Base-by-base conservation (phyloP, 2,113 vertebrate genomes). In the Octodon degus region DNA sequence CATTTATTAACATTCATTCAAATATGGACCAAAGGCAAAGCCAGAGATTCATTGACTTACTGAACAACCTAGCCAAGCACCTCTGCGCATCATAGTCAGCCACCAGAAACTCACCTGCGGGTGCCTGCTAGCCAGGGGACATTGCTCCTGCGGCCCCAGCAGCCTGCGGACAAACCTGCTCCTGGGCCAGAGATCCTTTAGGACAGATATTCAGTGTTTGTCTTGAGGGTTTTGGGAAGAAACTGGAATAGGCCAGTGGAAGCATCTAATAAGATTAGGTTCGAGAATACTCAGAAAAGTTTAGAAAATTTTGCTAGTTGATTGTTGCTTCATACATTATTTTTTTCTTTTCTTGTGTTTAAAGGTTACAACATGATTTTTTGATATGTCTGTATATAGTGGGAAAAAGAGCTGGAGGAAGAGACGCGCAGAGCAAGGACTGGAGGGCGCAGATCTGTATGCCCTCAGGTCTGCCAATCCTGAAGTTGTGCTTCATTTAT, bases 101-200 rank as follows among this genome's bases (percentile, higher is more conserved):
- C 90, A 96, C 34, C 37, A 91, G 30, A 85, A 97, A 96, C 32
- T 60, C 96, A 16, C 96, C 93, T 3, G 2, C 53, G 3, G 79
- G 95, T 63, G 81, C 96, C 79, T 97, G 95, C 27, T 86, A 53
- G 70, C 70, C 0, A 91, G 58, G 10, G 0, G 94, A 96, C 77
- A 74, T 1, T 85, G 95, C 70, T 76, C 13, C 60, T 12, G 7
- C 7, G 12, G 30, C 34, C 74, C 37, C 89, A 79, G 25, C 32
- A 55, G 0, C 47, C 91, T 90, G 37, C 34, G 4, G 22, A 3
- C 74, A 93, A 90, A 90, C 43, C 70, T 90, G 55, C 0, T 0
- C 2, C 3, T 2, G 34, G 32, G 16, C 43, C 30, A 4, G 32
- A 67, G 14, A 17, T 70, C 25, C 62, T 62, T 53, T 55, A 9